phyloP scores from a whole-genome alignment of 1,140 invertebrate species.

The Chymomyza costata region DNA sequence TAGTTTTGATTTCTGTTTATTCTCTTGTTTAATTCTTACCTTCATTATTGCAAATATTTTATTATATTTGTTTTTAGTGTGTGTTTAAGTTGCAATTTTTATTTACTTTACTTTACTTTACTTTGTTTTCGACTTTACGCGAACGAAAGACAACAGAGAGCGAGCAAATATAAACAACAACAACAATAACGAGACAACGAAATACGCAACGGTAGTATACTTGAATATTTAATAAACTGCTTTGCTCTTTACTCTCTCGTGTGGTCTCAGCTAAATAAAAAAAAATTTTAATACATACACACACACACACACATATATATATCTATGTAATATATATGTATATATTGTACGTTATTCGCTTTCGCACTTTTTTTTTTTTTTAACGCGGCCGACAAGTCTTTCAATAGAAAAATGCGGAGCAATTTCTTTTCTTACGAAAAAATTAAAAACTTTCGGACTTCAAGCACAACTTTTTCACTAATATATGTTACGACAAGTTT shows the following conservation, averaged over 20 bases:
- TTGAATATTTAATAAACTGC: conserved; percentile 2
- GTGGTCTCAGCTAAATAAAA: conserved; percentile 10
- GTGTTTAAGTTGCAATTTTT: conserved; percentile 13
- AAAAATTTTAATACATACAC: conserved; percentile 32
- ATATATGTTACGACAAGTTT: conserved; percentile 23
- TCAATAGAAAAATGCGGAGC: conserved; percentile 11
- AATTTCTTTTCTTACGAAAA: conserved; percentile 32
- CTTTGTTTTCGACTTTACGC: conserved; percentile 37
- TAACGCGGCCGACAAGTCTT: conserved; percentile 54
- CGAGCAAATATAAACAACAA: conserved; percentile 33
- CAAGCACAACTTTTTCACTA: conserved; percentile 34
- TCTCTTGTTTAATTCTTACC: conserved; percentile 61
- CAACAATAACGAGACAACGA: no score
- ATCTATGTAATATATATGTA: conserved; percentile 14
- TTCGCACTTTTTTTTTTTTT: conserved; percentile 24
- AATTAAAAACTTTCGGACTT: conserved; percentile 31
- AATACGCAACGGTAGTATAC: conserved; percentile 5
- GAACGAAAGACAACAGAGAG: conserved; percentile 39
- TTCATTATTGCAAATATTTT: conserved; percentile 50
- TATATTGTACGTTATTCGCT: conserved; percentile 19
- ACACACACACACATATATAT: conserved; percentile 33
- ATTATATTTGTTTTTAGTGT: conserved; percentile 38
- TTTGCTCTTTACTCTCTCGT: conserved; percentile 13
- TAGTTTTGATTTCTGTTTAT: conserved; percentile 48
- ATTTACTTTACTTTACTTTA: neutral